phyloP scores from a whole-genome alignment of 1,140 invertebrate species.

The Ladona fulva region DNA sequence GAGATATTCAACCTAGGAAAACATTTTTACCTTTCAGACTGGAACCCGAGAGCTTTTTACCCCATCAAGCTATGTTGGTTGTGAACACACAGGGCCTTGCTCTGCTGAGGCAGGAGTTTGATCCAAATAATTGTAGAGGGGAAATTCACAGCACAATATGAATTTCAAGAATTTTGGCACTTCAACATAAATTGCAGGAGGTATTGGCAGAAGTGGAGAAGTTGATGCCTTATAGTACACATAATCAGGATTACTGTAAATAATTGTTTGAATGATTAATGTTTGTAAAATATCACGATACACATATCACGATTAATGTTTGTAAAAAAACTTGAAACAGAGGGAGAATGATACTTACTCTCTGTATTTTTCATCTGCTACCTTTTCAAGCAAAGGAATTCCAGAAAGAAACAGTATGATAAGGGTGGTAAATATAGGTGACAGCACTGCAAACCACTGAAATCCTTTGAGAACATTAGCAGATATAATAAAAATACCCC shows the following conservation, averaged over 20 bases:
- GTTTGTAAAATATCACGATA: slow-evolving; percentile 5
- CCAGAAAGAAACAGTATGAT: slow-evolving; percentile 84
- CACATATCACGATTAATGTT: slow-evolving; percentile 9
- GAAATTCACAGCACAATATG: slow-evolving; percentile 76
- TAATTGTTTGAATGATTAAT: slow-evolving; percentile 18
- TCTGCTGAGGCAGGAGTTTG: background rate
- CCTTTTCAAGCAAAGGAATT: slow-evolving; percentile 73
- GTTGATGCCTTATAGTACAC: slow-evolving; percentile 76
- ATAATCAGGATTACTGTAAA: slow-evolving; percentile 67
- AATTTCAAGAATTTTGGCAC: slow-evolving; percentile 73
- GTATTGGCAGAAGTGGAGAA: slow-evolving; percentile 78
- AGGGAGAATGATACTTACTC: slow-evolving; percentile 49
- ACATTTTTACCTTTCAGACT: background rate
- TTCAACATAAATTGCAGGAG: slow-evolving; percentile 70
- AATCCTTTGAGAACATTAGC: slow-evolving; percentile 70
- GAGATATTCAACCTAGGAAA: no score
- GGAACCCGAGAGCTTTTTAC: background rate
- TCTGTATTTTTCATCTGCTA: slow-evolving; percentile 77
- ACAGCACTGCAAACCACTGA: slow-evolving; percentile 76
- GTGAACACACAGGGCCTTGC: background rate
- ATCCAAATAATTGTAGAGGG: slow-evolving; percentile 67
- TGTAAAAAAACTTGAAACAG: background rate
- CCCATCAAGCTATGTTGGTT: background rate
- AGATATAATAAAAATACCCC: slow-evolving; percentile 85
- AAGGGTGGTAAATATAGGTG: slow-evolving; percentile 77